Percentiles rank a stretch among this genome's conserved stretches.
Conservation (phyloP, 2,888 invertebrate genomes). For the Alcis repandata region DNA sequence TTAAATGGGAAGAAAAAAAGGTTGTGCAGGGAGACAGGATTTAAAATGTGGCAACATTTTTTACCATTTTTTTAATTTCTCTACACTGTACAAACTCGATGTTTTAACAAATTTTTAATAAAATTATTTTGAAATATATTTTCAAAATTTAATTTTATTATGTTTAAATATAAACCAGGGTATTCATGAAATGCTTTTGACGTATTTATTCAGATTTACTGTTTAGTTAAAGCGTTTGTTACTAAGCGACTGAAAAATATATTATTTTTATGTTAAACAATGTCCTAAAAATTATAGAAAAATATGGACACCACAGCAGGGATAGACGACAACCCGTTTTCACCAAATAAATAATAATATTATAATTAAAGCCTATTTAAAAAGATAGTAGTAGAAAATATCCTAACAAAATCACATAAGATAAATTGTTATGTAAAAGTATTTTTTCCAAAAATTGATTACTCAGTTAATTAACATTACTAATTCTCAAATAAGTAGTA, state of each 20-base stretch:
- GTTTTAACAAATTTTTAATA: constrained; percentile 45
- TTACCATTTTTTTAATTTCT: constrained; percentile 62
- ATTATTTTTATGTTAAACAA: constrained; percentile 36
- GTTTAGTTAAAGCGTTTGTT: constrained; percentile 36
- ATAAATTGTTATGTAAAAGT: no score
- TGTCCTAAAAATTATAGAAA: constrained; percentile 35
- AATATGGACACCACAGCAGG: constrained; percentile 36
- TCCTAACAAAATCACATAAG: no score
- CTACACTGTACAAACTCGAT: constrained; percentile 85
- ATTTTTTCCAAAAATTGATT: no score
- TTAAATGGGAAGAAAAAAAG: constrained; percentile 56
- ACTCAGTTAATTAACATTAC: no score
- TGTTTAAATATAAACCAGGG: constrained; percentile 58
- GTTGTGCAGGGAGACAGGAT: constrained; percentile 67
- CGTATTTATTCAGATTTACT: constrained; percentile 38
- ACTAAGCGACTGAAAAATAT: constrained; percentile 33
- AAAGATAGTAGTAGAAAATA: not conserved
- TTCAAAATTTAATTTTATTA: constrained; percentile 44
- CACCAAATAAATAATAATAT: not conserved
- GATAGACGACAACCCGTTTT: constrained; percentile 24
- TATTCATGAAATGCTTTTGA: constrained; percentile 77
- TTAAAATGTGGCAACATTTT: constrained; percentile 79
- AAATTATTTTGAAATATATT: constrained; percentile 43
- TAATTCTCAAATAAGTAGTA: no score
- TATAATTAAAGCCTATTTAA: constrained; percentile 4